Evolutionary conservation across 1,140 invertebrate genomes (phyloP).

Genomic region (Stegodyphus mimosarum): DNA sequence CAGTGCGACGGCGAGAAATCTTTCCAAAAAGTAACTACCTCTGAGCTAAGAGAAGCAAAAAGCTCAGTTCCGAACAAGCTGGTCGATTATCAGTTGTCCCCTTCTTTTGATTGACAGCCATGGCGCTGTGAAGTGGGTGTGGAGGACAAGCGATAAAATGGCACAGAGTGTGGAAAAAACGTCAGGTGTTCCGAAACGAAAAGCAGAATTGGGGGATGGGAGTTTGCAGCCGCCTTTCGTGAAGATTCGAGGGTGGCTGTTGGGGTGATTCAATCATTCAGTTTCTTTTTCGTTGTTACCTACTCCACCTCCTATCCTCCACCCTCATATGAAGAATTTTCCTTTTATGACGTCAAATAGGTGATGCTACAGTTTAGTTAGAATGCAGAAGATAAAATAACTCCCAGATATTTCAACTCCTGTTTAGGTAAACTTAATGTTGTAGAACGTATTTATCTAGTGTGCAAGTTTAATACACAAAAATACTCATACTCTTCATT

Average conservation of each 20-base stretch:
- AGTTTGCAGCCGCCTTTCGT: not conserved
- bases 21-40: too few relatives aligned
- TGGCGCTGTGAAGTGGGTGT: constrained; percentile 34
- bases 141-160: constrained; percentile 35
- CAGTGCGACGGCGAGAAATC: too few relatives aligned
- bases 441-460: too few relatives aligned
- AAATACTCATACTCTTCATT: too few relatives aligned
- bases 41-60: not conserved
- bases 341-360: too few relatives aligned
- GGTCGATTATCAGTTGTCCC: constrained; percentile 14
- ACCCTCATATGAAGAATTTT: not conserved
- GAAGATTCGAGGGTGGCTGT: constrained; percentile 4
- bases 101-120: constrained; percentile 34
- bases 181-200: constrained; percentile 48
- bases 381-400: too few relatives aligned
- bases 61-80: not conserved
- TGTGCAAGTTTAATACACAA: too few relatives aligned
- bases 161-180: constrained; percentile 53
- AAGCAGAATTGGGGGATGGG: constrained; percentile 10
- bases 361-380: too few relatives aligned
- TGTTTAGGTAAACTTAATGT: too few relatives aligned
- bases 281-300: not conserved
- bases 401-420: too few relatives aligned
- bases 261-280: constrained; percentile 21
- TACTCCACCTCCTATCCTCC: not conserved